Conservation (phyloP, 2,888 invertebrate species). For the Cheilosia soror region DNA sequence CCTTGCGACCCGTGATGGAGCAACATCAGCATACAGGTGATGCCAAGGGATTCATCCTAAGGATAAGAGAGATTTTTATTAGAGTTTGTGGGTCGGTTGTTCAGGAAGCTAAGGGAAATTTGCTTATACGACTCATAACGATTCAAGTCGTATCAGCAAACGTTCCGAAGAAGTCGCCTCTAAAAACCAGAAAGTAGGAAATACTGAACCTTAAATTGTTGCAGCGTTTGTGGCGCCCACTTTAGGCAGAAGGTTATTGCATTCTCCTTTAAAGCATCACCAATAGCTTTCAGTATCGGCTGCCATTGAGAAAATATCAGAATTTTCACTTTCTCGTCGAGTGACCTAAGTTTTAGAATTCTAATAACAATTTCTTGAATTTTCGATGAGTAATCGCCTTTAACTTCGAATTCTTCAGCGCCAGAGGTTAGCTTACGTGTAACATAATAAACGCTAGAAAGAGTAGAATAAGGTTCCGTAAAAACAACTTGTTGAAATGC, state of each 20-base stretch:
- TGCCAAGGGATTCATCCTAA: constrained; percentile 82
- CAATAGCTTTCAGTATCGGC: constrained; percentile 80
- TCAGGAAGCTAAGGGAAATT: too few species aligned
- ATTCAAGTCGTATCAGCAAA: too few species aligned
- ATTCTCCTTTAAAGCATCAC: constrained; percentile 79
- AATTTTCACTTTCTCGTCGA: constrained; percentile 86
- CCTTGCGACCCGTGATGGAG: constrained; percentile 90
- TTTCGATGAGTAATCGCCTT: constrained; percentile 89
- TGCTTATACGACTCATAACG: too few species aligned
- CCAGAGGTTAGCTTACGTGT: constrained; percentile 76
- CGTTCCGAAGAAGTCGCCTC: too few species aligned
- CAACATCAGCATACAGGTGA: constrained; percentile 88
- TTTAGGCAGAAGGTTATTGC: constrained; percentile 78
- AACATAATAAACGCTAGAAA: constrained; percentile 80
- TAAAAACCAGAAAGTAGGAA: too few species aligned
- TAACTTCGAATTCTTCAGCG: constrained; percentile 80
- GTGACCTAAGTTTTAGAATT: constrained; percentile 85
- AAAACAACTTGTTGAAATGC: neutral
- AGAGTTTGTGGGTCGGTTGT: too few species aligned
- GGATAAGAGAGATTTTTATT: constrained; percentile 14
- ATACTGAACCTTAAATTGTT: constrained; percentile 85
- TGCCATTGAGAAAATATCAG: constrained; percentile 89
- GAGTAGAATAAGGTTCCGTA: neutral
- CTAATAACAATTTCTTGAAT: constrained; percentile 87
- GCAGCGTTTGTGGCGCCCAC: constrained; percentile 80